phyloP scores from a whole-genome alignment of 2,113 vertebrate species.

The Salvelinus fontinalis region DNA sequence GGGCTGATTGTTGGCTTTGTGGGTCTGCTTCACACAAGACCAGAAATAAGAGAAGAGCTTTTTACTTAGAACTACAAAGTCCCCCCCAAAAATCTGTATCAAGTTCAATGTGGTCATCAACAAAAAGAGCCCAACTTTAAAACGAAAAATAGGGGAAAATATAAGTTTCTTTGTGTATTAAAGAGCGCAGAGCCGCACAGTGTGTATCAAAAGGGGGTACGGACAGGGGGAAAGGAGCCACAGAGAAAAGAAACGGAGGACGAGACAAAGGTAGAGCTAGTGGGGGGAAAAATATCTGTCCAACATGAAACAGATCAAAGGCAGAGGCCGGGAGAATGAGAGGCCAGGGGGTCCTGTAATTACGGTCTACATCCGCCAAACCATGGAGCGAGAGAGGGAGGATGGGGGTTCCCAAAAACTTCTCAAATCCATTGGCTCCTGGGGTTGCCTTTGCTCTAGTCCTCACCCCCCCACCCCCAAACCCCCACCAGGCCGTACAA shows the following conservation, averaged over 20 bases:
- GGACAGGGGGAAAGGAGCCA: slow-evolving; percentile 16
- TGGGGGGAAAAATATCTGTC: slow-evolving; percentile 80
- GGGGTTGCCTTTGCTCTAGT: slow-evolving; percentile 79
- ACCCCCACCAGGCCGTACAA: slow-evolving; percentile 68
- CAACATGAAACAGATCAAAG: slow-evolving; percentile 95
- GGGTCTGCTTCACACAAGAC: slow-evolving; percentile 6
- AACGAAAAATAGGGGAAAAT: slow-evolving; percentile 42
- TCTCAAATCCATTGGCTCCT: slow-evolving; percentile 50
- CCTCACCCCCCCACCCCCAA: slow-evolving; percentile 55
- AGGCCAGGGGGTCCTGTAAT: slow-evolving; percentile 95
- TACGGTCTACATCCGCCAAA: slow-evolving; percentile 90
- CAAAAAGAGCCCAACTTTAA: slow-evolving; percentile 51
- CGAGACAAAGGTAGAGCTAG: slow-evolving; percentile 82
- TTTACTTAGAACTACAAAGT: slow-evolving; percentile 27
- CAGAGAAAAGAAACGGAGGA: slow-evolving; percentile 33
- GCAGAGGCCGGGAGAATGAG: slow-evolving; percentile 74
- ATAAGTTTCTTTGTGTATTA: slow-evolving; percentile 63
- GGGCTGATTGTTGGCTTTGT: slow-evolving; percentile 45
- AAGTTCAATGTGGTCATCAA: slow-evolving; percentile 56
- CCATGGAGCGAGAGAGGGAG: slow-evolving; percentile 76
- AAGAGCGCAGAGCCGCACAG: slow-evolving; percentile 70
- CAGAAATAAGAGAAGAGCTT: neutral
- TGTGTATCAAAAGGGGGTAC: slow-evolving; percentile 84
- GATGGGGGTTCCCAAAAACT: neutral
- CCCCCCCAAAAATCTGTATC: slow-evolving; percentile 30